These are phyloP conservation scores for Zingel zingel DNA, from an alignment of 2,113 vertebrate species.

Conservation along the genomic window DNA sequence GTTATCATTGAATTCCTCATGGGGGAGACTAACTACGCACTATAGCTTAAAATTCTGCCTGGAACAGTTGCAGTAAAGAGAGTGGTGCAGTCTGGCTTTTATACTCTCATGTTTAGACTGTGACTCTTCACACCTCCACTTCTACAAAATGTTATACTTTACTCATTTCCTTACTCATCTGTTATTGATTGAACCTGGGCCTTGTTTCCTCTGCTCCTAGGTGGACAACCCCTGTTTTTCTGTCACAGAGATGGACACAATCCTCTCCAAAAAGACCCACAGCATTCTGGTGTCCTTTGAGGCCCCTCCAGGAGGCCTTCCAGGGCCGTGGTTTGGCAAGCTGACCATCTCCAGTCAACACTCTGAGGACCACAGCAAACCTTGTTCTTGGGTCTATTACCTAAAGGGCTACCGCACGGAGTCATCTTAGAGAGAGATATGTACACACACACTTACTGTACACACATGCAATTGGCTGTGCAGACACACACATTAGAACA, in stretches of 20 bases:
- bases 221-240: slow-evolving; percentile 87
- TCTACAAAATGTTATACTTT: not conserved
- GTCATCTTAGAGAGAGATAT: slow-evolving; percentile 10
- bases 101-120: not conserved
- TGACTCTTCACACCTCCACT: not conserved
- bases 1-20: too few species aligned
- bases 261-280: slow-evolving; percentile 84
- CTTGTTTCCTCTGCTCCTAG: slow-evolving; percentile 44
- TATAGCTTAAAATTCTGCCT: not conserved
- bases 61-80: not conserved
- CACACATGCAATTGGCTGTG: not conserved
- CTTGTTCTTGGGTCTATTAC: slow-evolving; percentile 88
- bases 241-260: slow-evolving; percentile 72
- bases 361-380: slow-evolving; percentile 57
- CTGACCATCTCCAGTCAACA: slow-evolving; percentile 83
- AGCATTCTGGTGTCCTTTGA: slow-evolving; percentile 83
- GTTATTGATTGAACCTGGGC: not conserved
- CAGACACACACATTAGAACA: not conserved
- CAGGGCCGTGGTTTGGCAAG: slow-evolving; percentile 79
- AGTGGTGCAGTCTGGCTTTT: not conserved
- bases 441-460: not conserved
- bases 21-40: too few species aligned
- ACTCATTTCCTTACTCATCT: not conserved
- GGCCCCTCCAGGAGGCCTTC: slow-evolving; percentile 53
- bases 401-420: slow-evolving; percentile 82